Percentiles rank a stretch among this genome's conserved stretches.
Evolutionary conservation across 2,888 invertebrate species (phyloP).

Genomic region (Pseudococcus viburni): DNA sequence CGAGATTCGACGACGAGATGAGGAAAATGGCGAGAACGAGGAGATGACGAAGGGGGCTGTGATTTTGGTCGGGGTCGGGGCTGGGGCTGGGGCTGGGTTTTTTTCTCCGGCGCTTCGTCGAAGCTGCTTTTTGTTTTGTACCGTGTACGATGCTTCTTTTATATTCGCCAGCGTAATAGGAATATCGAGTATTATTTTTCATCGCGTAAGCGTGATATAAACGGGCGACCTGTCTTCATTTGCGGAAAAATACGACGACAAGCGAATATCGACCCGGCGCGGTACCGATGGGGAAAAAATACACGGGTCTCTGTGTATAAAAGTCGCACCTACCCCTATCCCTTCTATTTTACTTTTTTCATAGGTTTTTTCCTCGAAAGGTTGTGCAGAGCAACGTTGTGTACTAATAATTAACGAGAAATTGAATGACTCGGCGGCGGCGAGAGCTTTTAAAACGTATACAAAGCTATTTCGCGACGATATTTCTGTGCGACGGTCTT

Average conservation of each 20-base stretch:
- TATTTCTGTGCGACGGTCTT: not conserved
- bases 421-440: not conserved
- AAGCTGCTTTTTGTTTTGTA: not conserved
- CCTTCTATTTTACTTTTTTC: not conserved
- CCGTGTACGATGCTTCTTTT: not conserved
- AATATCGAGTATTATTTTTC: conserved; percentile 1
- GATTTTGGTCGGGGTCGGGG: not conserved
- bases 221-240: conserved; percentile 13
- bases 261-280: not conserved
- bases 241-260: not conserved
- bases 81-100: not conserved
- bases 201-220: not conserved
- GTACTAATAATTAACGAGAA: conserved; percentile 26
- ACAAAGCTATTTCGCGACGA: not conserved
- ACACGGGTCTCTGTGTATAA: not conserved
- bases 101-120: not conserved
- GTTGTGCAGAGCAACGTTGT: not conserved
- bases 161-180: not conserved
- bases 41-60: not conserved
- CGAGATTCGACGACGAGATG: not conserved
- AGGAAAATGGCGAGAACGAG: not conserved
- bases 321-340: not conserved
- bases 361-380: not conserved
- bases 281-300: not conserved
- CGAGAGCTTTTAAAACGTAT: not conserved